Base-by-base conservation (phyloP, 1,140 invertebrate genomes). In the Drosophila gunungcola region DNA sequence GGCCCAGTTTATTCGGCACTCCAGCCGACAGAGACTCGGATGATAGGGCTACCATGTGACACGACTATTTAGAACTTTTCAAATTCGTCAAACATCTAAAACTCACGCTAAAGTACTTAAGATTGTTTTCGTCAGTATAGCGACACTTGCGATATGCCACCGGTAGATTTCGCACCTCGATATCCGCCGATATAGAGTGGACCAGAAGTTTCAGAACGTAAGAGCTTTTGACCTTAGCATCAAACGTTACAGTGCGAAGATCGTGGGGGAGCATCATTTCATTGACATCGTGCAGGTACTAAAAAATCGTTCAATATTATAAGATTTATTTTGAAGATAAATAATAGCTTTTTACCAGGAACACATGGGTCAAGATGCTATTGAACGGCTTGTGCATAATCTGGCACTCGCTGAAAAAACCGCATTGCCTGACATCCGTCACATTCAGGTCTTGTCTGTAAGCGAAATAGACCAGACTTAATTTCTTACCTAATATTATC, bases 111-210 rank as follows among this genome's bases (percentile, higher is more conserved):
- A 63, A 91, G 42, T 80, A 91, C 13, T 79, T 11, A 0, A 91
- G 65, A 55, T 91, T 55, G 21, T 81, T 83, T 49, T 91, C 90
- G 27, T 89, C 58, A 3, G 11, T 36, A 34, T 86, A 91, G 13
- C 90, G 90, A 61, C 90, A 91, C 42, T 91, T 91, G 39, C 90
- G 73, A 80, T 86, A 91, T 13, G 83, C 76, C 36, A 90, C 61
- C 3, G 90, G 90, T 25, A 91, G 27, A 41, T 89, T 76, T 9
- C 73, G 46, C 12, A 91, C 90, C 32, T 91, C 83, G 2, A 34
- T 53, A 54, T 91, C 90, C 1, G 90, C 73, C 34, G 76, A 73
- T 21, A 81, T 72, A 2, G 80, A 51, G 21, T 53, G 70, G 3
- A 91, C 46, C 10, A 73, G 21, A 1, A 89, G 9, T 21, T 82